phyloP scores from a whole-genome alignment of 2,113 vertebrate species.

The Neopipo cinnamomea region DNA sequence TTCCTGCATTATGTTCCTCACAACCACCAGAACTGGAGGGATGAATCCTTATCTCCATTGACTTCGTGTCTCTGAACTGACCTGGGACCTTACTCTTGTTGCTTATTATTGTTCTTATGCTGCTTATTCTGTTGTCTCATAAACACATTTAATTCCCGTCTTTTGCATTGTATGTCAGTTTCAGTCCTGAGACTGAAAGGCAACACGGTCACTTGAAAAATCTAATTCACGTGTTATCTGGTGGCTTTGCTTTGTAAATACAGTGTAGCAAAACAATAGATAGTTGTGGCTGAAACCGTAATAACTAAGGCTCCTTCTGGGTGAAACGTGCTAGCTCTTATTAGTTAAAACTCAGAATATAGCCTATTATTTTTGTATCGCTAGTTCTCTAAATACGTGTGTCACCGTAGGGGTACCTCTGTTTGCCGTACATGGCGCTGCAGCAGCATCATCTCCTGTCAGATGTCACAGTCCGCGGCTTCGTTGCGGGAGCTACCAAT shows the following conservation, averaged over 20 bases:
- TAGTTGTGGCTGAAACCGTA: background rate
- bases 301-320: background rate
- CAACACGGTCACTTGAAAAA: background rate
- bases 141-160: background rate
- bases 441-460: constrained; percentile 98
- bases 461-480: constrained; percentile 89
- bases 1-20: background rate
- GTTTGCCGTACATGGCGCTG: constrained; percentile 96
- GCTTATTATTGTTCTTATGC: background rate
- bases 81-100: background rate
- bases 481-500: constrained; percentile 95
- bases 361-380: no score
- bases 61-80: background rate
- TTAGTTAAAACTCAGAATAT: background rate
- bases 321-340: background rate
- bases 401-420: constrained; percentile 88
- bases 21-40: background rate
- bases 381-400: background rate
- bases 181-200: background rate
- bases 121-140: background rate
- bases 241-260: background rate
- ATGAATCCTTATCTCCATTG: background rate
- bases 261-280: background rate
- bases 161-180: background rate
- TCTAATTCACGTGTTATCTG: background rate